phyloP scores from a whole-genome alignment of 2,888 invertebrate genomes.

The Leistus spinibarbis region DNA sequence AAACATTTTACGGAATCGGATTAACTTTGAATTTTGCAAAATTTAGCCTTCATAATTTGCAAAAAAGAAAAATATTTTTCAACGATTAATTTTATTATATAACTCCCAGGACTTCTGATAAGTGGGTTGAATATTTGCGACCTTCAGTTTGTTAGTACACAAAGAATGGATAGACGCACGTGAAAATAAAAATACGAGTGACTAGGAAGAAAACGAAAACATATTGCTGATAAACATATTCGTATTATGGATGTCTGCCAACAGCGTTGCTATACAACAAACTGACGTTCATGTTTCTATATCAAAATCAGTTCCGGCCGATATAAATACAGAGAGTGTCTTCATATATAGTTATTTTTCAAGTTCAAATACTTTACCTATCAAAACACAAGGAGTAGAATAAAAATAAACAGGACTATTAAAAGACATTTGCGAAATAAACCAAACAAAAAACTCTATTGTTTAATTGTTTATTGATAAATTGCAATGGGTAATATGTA shows the following conservation, averaged over 20 bases:
- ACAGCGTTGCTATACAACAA: not conserved
- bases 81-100: not conserved
- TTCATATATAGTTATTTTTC: not conserved
- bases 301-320: conserved; percentile 29
- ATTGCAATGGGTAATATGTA: not conserved
- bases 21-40: no score
- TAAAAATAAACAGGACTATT: no score
- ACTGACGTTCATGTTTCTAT: not conserved
- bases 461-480: not conserved
- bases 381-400: no score
- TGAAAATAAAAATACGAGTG: conserved; percentile 29
- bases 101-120: not conserved
- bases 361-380: no score
- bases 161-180: conserved; percentile 3
- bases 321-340: not conserved
- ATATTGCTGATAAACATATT: conserved; percentile 1
- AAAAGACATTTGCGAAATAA: not conserved
- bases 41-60: not conserved
- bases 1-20: no score
- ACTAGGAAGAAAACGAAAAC: conserved; percentile 17
- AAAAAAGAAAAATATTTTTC: not conserved
- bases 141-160: conserved; percentile 32
- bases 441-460: not conserved
- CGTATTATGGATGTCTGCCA: conserved; percentile 21
- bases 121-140: not conserved